A percentile compares a stretch with the other conserved stretches of the same genome.
Evolutionary conservation across 2,113 vertebrate genomes (phyloP).

Genomic region (Pteruthius melanotis): DNA sequence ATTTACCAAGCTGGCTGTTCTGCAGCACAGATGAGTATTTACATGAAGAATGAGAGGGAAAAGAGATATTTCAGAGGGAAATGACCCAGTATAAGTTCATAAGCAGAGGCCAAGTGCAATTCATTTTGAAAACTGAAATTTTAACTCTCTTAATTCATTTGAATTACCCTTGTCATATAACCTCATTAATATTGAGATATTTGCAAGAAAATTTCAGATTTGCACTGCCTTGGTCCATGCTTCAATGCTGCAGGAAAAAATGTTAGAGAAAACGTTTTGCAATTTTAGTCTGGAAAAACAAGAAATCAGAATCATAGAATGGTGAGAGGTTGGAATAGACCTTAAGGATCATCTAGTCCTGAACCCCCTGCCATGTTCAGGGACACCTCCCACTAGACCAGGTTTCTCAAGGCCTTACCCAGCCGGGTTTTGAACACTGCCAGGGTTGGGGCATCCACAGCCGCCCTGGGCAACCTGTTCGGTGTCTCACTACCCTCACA

Average conservation of each 20-base stretch:
- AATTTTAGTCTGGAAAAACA: background rate
- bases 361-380: background rate
- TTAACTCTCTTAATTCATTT: background rate
- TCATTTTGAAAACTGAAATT: background rate
- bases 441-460: background rate
- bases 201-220: background rate
- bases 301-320: background rate
- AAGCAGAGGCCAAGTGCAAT: background rate
- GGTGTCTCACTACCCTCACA: background rate
- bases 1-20: background rate
- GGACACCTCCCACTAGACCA: background rate
- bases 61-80: background rate
- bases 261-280: background rate
- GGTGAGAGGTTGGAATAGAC: background rate
- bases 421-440: background rate
- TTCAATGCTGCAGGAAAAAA: background rate
- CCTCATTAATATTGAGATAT: background rate
- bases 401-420: background rate
- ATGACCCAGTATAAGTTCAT: background rate
- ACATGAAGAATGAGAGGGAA: background rate
- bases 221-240: background rate
- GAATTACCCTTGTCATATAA: background rate
- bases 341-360: background rate
- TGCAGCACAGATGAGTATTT: background rate
- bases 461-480: background rate